phyloP scores from a whole-genome alignment of 1,140 invertebrate genomes.

The Euura saliciscinereae region DNA sequence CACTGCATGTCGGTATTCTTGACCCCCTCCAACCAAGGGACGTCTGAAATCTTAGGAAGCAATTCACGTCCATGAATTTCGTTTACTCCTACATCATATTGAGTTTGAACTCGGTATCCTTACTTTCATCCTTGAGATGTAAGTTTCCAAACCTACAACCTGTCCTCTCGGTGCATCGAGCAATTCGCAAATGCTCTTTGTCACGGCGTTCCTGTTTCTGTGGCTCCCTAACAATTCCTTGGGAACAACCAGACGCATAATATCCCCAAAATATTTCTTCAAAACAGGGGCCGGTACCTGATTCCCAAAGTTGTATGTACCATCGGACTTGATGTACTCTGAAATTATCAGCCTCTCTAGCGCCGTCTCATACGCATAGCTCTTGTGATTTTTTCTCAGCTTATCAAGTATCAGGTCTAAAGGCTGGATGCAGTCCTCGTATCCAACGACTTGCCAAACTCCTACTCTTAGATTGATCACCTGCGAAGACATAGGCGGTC shows the following conservation, averaged over 20 bases:
- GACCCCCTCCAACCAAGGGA: not conserved
- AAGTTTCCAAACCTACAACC: not conserved
- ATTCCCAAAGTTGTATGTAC: not conserved
- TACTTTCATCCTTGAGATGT: not conserved
- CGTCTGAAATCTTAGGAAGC: no score
- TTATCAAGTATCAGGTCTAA: not conserved
- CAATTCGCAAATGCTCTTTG: not conserved
- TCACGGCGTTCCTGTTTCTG: not conserved
- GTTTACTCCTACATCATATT: not conserved
- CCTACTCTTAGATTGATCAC: not conserved
- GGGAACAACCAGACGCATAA: not conserved
- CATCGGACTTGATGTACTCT: not conserved
- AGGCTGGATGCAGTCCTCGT: not conserved
- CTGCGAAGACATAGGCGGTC: not conserved
- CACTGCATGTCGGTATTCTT: not conserved
- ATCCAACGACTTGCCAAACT: not conserved
- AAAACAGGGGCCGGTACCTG: not conserved
- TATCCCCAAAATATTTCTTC: not conserved
- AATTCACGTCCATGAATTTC: not conserved
- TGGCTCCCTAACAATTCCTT: not conserved
- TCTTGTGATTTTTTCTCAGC: not conserved
- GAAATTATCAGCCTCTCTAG: not conserved
- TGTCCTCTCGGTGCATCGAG: not conserved
- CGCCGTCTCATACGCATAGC: not conserved
- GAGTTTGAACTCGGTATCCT: not conserved